Base-by-base conservation (phyloP, 2,113 vertebrate genomes). In the Pogona vitticeps region DNA sequence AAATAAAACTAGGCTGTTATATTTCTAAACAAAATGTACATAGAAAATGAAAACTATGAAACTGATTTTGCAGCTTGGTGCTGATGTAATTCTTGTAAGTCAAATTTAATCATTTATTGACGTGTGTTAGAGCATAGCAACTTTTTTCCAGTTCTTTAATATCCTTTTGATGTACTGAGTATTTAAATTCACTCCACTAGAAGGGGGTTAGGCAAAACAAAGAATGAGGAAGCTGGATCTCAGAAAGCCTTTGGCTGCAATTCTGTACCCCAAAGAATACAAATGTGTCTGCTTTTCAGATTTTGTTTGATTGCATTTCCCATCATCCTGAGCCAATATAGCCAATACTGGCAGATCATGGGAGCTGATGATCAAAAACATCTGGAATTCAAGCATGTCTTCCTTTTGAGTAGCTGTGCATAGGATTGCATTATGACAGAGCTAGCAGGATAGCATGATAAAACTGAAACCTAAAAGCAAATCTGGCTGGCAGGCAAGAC, bases 1-100 rank as follows among this genome's bases (percentile, higher is more conserved):
- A 31, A 91, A 40, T 40, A 46, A 65, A 79, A 89, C 90, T 40
- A 73, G 73, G 23, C 63, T 33, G 73, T 86, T 81, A 63, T 28
- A 31, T 1, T 56, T 91, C 78, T 59, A 85, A 86, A 65, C 18
- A 82, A 0, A 0, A 8, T 85, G n/a, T 61, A 63, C 65, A 82
- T 52, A 46, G 75, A 73, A 61, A 36, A 56, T 88, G 23, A 21
- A 56, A 46, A 59, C 59, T 84, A 31, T 1, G 52, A 63, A 6
- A 70, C 80, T 72, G 76, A 56, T 67, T 88, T 84, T 88, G 58
- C 23, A 80, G 46, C 8, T 28, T 31, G 89, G 88, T 73, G 52
- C 1, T 14, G 17, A 77, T 13, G 28, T 42, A 68, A 36, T 31
- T 72, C n/a, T 21, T 83, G 28, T 21, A 21, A 63, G 0, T n/a